Evolutionary conservation across 2,888 invertebrate genomes (phyloP), one percentile per base, ranked within the genome.

Genomic region (Rhyacophila evoluta): DNA sequence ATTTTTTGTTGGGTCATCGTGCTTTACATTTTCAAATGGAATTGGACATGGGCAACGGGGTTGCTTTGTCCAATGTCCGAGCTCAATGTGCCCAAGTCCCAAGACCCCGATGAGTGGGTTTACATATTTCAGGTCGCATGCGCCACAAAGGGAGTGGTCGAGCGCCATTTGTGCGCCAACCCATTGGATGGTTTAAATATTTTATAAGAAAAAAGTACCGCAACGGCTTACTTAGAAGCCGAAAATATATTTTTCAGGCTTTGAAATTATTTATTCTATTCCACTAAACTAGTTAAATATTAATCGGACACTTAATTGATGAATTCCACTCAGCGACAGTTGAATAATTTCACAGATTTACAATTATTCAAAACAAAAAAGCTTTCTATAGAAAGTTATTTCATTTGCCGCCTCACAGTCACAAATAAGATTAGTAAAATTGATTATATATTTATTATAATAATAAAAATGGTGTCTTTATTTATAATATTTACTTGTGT

Each of bases 111-210:
- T 74, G 74, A 74, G 74, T 74, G 74, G 74, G 67, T 74, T 74
- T 74, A 74, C 67, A 74, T 74, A 74, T 74, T 74, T 74, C 74
- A 74, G 74, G 27, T 72, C 37, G 72, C 33, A 6, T 39, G 67
- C 37, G 36, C 36, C 68, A 33, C 68, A 38, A 72, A 27, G 68
- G 67, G 74, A 68, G 28, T 29, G 74, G 15, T n/a, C 37, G 37
- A 69, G 74, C 37, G 36, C 74, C 74, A 68, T 74, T 74, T 68
- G 74, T 74, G 27, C 68, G 36, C 27, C 39, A 69, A 74, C 74
- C 74, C 74, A 68, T 74, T 27, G 67, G 74, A 74, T 74, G 67
- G 68, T 38, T 74, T 74, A 74, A 74, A 74, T 74, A 74, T 74
- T 74, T 74, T 69, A 74, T 74, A 74, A 74, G 74, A 37, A 74